phyloP scores from a whole-genome alignment of 2,888 invertebrate species.

The Diarsia rubi region DNA sequence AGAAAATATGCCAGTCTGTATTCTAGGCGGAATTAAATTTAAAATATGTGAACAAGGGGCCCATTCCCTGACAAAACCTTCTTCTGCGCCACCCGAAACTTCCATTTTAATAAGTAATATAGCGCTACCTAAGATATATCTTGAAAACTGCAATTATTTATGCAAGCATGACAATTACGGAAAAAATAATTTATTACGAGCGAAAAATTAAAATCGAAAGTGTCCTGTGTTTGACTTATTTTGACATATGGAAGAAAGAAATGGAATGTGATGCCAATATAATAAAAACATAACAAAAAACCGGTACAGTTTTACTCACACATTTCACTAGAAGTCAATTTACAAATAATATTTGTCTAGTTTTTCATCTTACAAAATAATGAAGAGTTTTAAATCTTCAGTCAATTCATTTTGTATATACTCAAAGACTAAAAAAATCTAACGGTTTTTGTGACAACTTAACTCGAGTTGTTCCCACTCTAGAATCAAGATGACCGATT shows the following conservation, averaged over 20 bases:
- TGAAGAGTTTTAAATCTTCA: background rate
- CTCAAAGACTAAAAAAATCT: background rate
- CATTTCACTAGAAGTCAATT: background rate
- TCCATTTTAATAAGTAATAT: conserved; percentile 76
- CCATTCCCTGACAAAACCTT: conserved; percentile 94
- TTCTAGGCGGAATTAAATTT: conserved; percentile 94
- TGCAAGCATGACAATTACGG: conserved; percentile 57
- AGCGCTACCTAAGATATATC: conserved; percentile 31
- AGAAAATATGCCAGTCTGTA: conserved; percentile 94
- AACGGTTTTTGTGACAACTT: conserved; percentile 33
- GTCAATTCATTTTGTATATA: background rate
- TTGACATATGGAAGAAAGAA: conserved; percentile 53
- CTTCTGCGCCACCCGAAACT: conserved; percentile 85
- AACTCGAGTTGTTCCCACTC: background rate
- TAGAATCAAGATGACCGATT: conserved; percentile 7
- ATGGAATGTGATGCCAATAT: conserved; percentile 29
- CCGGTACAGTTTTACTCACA: background rate
- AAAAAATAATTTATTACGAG: conserved; percentile 47
- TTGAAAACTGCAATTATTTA: conserved; percentile 36
- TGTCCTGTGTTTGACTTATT: conserved; percentile 57
- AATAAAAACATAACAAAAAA: conserved; percentile 7
- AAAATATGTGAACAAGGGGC: conserved; percentile 94
- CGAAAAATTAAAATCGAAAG: conserved; percentile 61
- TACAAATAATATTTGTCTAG: background rate
- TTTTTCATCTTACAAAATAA: background rate